Percentiles rank a stretch among this genome's conserved stretches.
These are phyloP conservation scores for Halisarca cf. caerulea DNA, from an alignment of 37 sponge, comb jelly and placozoan genomes.

Conservation along the genomic window DNA sequence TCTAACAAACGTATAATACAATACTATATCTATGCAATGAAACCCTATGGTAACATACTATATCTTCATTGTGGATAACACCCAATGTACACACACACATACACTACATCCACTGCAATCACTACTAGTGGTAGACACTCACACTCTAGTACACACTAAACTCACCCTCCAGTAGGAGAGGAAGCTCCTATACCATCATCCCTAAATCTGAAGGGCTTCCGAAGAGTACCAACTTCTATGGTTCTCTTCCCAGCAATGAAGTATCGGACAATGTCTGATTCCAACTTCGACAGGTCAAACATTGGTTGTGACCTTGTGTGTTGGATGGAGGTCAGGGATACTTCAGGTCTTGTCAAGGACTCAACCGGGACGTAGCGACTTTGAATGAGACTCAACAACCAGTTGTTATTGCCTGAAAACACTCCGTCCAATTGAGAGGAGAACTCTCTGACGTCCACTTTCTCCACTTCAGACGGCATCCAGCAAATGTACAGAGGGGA, in stretches of 20 bases:
- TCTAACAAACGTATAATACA: no score
- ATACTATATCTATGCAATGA: no score
- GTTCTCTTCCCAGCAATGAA: constrained; percentile 78
- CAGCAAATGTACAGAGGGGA: background rate
- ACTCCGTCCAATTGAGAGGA: background rate
- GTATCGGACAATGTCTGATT: constrained; percentile 57
- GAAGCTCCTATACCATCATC: background rate
- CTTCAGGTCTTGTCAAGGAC: background rate
- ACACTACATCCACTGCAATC: no score
- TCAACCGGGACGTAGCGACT: constrained; percentile 36
- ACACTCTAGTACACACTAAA: background rate
- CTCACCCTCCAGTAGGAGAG: background rate
- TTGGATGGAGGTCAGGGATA: background rate
- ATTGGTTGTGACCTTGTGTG: background rate
- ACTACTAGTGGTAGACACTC: background rate
- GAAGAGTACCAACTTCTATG: constrained; percentile 23
- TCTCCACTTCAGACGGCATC: background rate
- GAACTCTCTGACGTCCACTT: constrained; percentile 13
- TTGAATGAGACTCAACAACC: constrained; percentile 60
- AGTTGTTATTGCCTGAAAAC: background rate
- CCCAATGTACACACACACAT: no score
- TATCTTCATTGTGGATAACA: no score
- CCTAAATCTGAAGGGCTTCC: constrained; percentile 69
- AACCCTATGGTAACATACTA: no score
- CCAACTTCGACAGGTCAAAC: constrained; percentile 59